phyloP scores from a whole-genome alignment of 2,797 vertebrate genomes.

The Oceanodroma leucorhoa region DNA sequence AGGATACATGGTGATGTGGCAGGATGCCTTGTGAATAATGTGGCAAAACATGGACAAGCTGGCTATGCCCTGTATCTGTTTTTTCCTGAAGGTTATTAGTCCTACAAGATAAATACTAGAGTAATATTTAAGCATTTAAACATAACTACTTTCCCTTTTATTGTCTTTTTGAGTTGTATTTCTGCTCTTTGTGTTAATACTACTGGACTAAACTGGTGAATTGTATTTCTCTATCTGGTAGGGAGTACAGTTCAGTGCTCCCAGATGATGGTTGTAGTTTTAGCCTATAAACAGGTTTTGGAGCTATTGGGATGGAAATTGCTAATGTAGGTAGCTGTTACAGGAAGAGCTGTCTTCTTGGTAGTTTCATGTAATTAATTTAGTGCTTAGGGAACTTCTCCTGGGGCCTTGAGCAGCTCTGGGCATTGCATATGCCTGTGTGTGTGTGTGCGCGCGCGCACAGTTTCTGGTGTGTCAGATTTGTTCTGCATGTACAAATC shows the following conservation, averaged over 20 bases:
- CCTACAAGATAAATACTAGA: not conserved
- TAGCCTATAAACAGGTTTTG: not conserved
- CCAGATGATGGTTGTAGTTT: not conserved
- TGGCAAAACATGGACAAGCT: not conserved
- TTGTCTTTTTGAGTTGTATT: not conserved
- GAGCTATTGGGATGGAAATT: not conserved
- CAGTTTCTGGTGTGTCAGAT: not conserved
- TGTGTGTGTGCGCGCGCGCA: rapidly evolving
- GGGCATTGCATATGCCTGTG: not conserved
- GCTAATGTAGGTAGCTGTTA: not conserved
- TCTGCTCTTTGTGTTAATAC: not conserved
- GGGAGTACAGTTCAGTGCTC: not conserved
- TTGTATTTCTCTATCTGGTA: not conserved
- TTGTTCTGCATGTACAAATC: not conserved
- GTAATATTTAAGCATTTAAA: not conserved
- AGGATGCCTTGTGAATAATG: not conserved
- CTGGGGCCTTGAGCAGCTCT: not conserved
- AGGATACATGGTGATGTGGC: not conserved
- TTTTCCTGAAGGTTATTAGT: not conserved
- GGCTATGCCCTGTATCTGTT: not conserved
- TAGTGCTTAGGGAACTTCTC: not conserved
- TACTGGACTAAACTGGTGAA: not conserved
- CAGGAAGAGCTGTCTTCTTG: not conserved
- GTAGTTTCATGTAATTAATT: not conserved
- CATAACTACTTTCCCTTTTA: not conserved